Evolutionary conservation across 2,797 vertebrate species (phyloP), one percentile per base, ranked within the genome.

Genomic region (Cyclura pinguis): DNA sequence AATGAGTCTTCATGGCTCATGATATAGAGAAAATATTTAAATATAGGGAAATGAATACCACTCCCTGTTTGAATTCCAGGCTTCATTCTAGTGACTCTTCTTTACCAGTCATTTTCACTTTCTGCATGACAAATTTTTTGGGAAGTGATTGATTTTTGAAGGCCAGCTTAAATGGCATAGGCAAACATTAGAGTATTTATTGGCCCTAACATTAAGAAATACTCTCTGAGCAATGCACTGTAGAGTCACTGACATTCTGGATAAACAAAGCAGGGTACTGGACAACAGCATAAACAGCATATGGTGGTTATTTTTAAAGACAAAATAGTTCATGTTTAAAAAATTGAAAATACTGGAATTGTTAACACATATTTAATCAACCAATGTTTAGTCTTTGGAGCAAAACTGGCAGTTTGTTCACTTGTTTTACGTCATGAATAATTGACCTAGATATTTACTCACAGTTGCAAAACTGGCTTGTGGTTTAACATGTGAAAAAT

Each of bases 141-240:
- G 47, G 32, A 87, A 84, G 69, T 47, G 80, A 88, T 67, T 78
- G 80, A 78, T 91, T 84, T 87, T 72, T 69, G 86, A 91, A 52
- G n/a, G 29, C 27, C 20, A 42, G 29, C 12, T 81, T 24, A 57
- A 67, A 83, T 84, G 22, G n/a, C 69, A 67, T 32, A 42, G 72
- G n/a, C 80, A 87, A 91, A 55, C 47, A 78, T 50, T 7, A 50
- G 29, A 78, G 3, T 81, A 59, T 80, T 57, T 87, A 76, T 87
- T 83, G 80, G 67, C 27, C 22, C 72, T 67, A 78, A 47, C 29
- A 77, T 35, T 69, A n/a, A 84, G 72, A 52, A 83, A 77, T 67
- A 59, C 59, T 47, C 27, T 84, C 82, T 16, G 24, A 35, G 50
- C 35, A 52, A 64, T 47, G 14, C 27, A 57, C 8, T 42, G 8